phyloP scores from a whole-genome alignment of 2,113 vertebrate genomes.

The Machaerirhynchus nigripectus region DNA sequence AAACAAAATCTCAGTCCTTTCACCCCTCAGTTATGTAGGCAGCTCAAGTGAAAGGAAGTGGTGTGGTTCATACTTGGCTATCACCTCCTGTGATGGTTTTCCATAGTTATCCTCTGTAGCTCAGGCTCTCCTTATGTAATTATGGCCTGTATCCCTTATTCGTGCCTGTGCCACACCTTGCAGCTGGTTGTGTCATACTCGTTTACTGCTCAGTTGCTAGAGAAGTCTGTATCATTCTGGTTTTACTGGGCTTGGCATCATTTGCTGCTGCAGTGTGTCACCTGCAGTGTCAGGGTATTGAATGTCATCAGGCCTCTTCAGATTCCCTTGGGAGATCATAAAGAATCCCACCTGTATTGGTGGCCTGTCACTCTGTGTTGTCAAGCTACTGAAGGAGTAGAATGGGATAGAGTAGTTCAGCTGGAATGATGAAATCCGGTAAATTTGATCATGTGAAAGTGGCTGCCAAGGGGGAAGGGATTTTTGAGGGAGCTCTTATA shows the following conservation, averaged over 20 bases:
- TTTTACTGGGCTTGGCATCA: neutral
- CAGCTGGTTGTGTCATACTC: neutral
- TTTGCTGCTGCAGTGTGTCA: neutral
- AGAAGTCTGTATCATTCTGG: neutral
- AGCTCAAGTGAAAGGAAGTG: neutral
- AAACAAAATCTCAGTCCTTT: neutral
- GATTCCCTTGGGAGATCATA: neutral
- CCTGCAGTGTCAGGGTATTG: neutral
- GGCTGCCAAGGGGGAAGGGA: neutral
- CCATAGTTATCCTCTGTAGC: neutral
- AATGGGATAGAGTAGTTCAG: neutral
- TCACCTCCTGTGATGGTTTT: neutral
- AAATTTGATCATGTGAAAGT: neutral
- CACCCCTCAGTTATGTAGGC: neutral
- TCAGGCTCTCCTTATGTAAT: neutral
- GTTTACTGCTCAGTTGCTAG: neutral
- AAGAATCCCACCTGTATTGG: neutral
- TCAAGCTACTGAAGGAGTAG: neutral
- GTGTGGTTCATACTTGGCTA: neutral
- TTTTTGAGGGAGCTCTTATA: neutral
- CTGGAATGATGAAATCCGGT: neutral
- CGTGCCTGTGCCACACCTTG: neutral
- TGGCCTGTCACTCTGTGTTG: neutral
- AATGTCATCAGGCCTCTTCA: neutral
- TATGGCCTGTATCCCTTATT: neutral